Conservation (phyloP, 2,888 invertebrate species). For the Volucella zonaria region DNA sequence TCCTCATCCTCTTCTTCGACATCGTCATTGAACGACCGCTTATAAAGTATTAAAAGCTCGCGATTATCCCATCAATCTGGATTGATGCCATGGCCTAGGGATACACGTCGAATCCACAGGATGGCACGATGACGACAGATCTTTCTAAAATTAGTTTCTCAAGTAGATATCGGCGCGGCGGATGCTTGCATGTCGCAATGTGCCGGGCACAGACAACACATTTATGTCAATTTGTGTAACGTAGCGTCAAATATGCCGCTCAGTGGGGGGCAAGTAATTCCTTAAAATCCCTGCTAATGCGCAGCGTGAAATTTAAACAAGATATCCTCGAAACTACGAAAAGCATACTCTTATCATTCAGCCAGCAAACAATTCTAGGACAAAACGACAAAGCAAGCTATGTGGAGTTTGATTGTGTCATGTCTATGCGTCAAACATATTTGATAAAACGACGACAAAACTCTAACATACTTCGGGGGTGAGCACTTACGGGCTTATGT, state of each 20-base stretch:
- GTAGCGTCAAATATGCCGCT: slow-evolving; percentile 66
- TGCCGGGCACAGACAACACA: slow-evolving; percentile 22
- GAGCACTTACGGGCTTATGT: slow-evolving; percentile 1
- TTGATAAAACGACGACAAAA: slow-evolving; percentile 45
- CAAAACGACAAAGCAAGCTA: slow-evolving; percentile 28
- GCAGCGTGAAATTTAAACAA: slow-evolving; percentile 46
- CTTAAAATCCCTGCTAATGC: slow-evolving; percentile 59
- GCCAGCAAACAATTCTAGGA: slow-evolving; percentile 44
- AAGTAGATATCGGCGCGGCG: slow-evolving; percentile 37
- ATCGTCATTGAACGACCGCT: slow-evolving; percentile 32
- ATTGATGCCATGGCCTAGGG: slow-evolving; percentile 10
- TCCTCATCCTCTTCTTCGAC: neutral
- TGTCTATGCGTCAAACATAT: slow-evolving; percentile 39
- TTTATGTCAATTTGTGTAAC: slow-evolving; percentile 61
- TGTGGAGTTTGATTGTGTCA: neutral
- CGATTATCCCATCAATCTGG: slow-evolving; percentile 68
- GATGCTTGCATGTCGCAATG: slow-evolving; percentile 14
- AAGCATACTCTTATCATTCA: neutral
- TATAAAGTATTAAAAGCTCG: slow-evolving; percentile 67
- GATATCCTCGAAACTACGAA: no score
- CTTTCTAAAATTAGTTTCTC: slow-evolving; percentile 46
- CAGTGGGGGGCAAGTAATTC: slow-evolving; percentile 46
- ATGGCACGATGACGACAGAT: neutral
- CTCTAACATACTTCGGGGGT: neutral
- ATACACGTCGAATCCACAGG: slow-evolving; percentile 10